These are phyloP conservation scores for Camponotus pennsylvanicus DNA, from an alignment of 1,140 invertebrate genomes.

Conservation along the genomic window DNA sequence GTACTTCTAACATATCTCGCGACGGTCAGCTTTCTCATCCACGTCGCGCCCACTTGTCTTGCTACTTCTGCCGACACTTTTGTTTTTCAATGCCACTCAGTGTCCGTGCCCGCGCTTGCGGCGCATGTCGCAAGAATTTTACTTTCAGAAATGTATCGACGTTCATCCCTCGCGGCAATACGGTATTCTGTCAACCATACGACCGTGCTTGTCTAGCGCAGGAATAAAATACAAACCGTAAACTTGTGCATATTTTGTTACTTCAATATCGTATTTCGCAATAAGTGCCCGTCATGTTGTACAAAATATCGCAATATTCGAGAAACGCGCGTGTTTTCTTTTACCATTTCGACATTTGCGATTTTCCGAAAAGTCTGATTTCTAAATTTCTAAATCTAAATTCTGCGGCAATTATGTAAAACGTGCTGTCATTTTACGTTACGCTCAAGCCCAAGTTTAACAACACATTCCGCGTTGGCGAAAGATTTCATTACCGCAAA, in stretches of 20 bases:
- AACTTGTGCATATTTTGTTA: conserved; percentile 36
- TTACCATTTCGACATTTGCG: too few species aligned
- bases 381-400: conserved; percentile 15
- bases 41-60: conserved; percentile 71
- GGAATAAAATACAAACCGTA: conserved; percentile 26
- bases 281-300: background rate
- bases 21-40: conserved; percentile 69
- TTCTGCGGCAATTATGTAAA: conserved; percentile 18
- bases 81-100: conserved; percentile 57
- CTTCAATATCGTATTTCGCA: background rate
- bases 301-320: background rate
- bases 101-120: conserved; percentile 20
- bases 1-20: conserved; percentile 74
- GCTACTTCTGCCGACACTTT: conserved; percentile 51
- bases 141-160: conserved; percentile 72
- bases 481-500: conserved; percentile 46
- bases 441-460: background rate
- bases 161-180: conserved; percentile 27
- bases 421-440: conserved; percentile 16
- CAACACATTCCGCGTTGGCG: conserved; percentile 8
- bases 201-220: conserved; percentile 29
- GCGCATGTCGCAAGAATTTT: conserved; percentile 62
- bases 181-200: conserved; percentile 23
- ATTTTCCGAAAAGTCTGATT: too few species aligned
- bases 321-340: background rate